Percentiles rank a stretch among this genome's conserved stretches.
These are phyloP conservation scores for Piprites chloris DNA, from an alignment of 2,113 vertebrate species.

Conservation along the genomic window DNA sequence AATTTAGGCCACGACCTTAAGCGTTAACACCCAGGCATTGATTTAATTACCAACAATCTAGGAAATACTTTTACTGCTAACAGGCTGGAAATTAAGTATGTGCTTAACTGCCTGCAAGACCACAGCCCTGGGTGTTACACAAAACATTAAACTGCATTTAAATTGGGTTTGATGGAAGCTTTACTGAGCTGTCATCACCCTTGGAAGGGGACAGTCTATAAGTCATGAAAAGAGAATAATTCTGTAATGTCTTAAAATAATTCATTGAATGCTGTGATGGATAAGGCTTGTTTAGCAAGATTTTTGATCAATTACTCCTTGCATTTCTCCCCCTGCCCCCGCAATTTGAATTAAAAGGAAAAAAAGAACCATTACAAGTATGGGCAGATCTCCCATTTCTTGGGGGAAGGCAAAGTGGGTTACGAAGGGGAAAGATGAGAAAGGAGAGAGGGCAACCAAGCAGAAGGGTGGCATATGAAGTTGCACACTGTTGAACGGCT, in stretches of 20 bases:
- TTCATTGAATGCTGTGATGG: not conserved
- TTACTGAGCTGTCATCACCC: not conserved
- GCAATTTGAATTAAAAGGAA: not conserved
- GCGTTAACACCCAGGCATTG: not conserved
- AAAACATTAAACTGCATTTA: not conserved
- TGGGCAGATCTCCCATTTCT: not conserved
- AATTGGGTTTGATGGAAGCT: not conserved
- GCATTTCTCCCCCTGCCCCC: fast-evolving
- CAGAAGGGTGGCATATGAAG: not conserved
- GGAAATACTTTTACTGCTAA: not conserved
- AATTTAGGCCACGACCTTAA: not conserved
- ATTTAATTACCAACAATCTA: not conserved
- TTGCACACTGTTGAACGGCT: not conserved
- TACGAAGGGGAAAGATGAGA: not conserved
- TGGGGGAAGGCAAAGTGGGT: not conserved
- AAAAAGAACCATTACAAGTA: not conserved
- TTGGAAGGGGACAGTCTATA: not conserved
- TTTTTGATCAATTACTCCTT: not conserved
- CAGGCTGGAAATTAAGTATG: not conserved
- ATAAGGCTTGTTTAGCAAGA: not conserved
- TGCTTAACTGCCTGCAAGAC: not conserved
- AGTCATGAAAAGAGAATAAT: not conserved
- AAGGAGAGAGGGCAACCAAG: not conserved
- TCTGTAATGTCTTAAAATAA: not conserved
- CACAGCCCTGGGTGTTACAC: not conserved